A percentile compares a stretch with the other conserved stretches of the same genome.
phyloP scores from a whole-genome alignment of 2,797 vertebrate species.

The Poecilia gillii region DNA sequence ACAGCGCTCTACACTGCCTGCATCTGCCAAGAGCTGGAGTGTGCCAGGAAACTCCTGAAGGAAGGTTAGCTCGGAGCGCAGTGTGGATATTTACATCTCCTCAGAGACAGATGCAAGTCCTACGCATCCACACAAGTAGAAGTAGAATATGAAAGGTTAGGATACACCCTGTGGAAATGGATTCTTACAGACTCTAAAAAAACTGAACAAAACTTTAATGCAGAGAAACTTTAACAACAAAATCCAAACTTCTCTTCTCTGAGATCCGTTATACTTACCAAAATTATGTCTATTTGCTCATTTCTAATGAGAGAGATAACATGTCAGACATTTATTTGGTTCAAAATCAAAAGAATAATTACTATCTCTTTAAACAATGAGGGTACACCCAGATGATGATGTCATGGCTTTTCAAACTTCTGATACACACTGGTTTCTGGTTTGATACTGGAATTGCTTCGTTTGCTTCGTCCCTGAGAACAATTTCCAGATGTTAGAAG shows the following conservation, averaged over 20 bases:
- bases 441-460: not conserved
- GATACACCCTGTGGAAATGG: not conserved
- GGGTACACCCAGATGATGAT: not conserved
- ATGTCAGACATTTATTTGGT: not conserved
- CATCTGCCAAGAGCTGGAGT: slow-evolving; percentile 87
- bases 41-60: slow-evolving; percentile 90
- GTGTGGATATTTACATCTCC: slow-evolving; percentile 39
- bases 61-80: slow-evolving; percentile 81
- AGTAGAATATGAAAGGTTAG: slow-evolving; percentile 5
- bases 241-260: not conserved
- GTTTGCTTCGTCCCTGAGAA: not conserved
- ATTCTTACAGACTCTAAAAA: not conserved
- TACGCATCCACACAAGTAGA: slow-evolving; percentile 5
- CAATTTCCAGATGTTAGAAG: not conserved
- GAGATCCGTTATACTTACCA: not conserved
- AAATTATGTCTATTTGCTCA: not conserved
- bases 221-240: no score
- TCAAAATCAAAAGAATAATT: not conserved
- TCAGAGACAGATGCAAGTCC: slow-evolving; percentile 11
- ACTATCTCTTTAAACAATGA: not conserved
- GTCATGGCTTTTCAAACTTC: not conserved
- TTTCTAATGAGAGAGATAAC: not conserved
- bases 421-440: not conserved
- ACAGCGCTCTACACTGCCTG: slow-evolving; percentile 93
- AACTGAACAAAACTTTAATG: not conserved